Evolutionary conservation across 92 coral and sea anemone genomes (phyloP).

Genomic region (Nematostella vectensis): DNA sequence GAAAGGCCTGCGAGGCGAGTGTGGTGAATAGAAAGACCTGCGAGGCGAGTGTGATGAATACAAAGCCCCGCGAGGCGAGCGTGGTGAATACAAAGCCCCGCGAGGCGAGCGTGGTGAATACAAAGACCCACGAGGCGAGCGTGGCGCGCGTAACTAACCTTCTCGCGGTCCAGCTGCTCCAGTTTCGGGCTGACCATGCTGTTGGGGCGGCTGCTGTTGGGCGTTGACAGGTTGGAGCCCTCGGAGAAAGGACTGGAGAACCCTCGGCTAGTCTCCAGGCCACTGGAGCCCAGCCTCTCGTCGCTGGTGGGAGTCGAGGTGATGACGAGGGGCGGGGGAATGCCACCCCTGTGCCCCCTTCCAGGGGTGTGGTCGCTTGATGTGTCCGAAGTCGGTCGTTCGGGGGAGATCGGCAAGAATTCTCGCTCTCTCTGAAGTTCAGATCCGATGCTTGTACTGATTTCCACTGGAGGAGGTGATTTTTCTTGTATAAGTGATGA

Average conservation of each 20-base stretch:
- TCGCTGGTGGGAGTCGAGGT: constrained; percentile 70
- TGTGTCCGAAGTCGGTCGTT: background rate
- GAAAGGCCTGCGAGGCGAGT: too few species aligned
- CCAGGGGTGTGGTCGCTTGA: constrained; percentile 7
- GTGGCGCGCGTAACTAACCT: constrained; percentile 55
- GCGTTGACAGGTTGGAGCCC: constrained; percentile 58
- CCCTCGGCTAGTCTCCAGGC: constrained; percentile 21
- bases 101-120: too few species aligned
- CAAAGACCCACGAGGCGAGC: too few species aligned
- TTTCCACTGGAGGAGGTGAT: background rate
- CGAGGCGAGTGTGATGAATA: too few species aligned
- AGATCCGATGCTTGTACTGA: background rate
- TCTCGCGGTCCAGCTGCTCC: constrained; percentile 82
- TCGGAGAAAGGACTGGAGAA: constrained; percentile 53
- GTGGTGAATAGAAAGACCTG: too few species aligned
- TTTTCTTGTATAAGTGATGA: background rate
- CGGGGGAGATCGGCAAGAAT: background rate
- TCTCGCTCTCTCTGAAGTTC: background rate
- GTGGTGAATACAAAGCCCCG: too few species aligned
- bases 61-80: too few species aligned
- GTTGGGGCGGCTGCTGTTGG: constrained; percentile 72
- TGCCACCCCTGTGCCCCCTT: constrained; percentile 5
- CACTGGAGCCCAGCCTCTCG: constrained; percentile 10
- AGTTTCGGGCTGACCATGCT: constrained; percentile 93
- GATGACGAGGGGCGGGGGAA: constrained; percentile 56